Evolutionary conservation across 2,113 vertebrate species (phyloP).

Genomic region (Aegotheles bennettii): DNA sequence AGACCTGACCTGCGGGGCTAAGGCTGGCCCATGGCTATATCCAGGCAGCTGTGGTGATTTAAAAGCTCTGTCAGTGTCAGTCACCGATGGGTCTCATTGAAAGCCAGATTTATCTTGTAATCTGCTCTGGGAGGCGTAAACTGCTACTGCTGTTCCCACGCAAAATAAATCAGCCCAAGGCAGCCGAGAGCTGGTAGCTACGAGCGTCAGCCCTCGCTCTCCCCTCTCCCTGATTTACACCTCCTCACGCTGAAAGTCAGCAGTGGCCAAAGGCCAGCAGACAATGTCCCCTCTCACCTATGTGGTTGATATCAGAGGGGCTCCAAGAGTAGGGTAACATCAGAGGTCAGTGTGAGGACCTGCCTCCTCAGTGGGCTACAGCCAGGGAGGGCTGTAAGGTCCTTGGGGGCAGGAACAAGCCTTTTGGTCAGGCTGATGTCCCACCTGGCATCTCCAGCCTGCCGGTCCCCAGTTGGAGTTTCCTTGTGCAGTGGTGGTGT

Average conservation of each 20-base stretch:
- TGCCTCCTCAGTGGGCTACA: not conserved
- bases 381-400: not conserved
- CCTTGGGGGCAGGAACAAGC: not conserved
- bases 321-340: not conserved
- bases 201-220: not conserved
- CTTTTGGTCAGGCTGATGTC: not conserved
- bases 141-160: constrained; percentile 24
- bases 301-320: not conserved
- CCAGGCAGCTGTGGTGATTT: not conserved
- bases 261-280: rapidly evolving
- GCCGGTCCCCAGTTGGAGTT: not conserved
- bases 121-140: constrained; percentile 32
- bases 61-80: constrained; percentile 42
- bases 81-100: constrained; percentile 34
- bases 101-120: constrained; percentile 60
- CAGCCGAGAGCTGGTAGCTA: not conserved
- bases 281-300: not conserved
- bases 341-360: not conserved
- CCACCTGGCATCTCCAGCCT: not conserved
- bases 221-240: not conserved
- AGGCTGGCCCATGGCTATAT: not conserved
- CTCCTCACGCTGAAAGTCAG: not conserved
- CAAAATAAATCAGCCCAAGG: constrained; percentile 38
- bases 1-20: constrained; percentile 20
- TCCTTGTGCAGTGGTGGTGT: rapidly evolving